Conservation (phyloP, 2,888 invertebrate genomes). For the Chalcosyrphus nemorum region DNA sequence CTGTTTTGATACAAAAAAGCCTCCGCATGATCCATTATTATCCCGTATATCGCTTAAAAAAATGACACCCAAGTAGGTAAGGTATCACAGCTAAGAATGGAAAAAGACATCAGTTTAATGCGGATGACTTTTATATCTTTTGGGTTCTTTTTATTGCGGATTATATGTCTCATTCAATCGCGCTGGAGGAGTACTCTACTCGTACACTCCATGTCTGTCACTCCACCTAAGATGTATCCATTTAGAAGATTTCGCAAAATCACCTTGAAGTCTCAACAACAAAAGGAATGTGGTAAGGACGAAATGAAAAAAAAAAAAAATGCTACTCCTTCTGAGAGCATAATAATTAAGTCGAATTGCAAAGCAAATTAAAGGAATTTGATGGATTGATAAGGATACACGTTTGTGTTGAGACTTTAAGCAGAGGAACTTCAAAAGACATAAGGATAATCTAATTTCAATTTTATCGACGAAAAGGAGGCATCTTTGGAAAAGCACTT, state of each 20-base stretch:
- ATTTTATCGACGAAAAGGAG: background rate
- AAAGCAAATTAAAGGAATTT: constrained; percentile 1
- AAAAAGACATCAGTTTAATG: constrained; percentile 27
- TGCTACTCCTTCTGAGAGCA: background rate
- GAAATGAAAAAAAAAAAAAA: background rate
- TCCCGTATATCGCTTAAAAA: constrained; percentile 33
- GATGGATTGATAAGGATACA: background rate
- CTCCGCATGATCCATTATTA: constrained; percentile 55
- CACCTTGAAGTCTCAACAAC: constrained; percentile 28
- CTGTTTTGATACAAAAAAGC: constrained; percentile 21
- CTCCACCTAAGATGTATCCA: constrained; percentile 23
- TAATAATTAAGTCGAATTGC: constrained; percentile 42
- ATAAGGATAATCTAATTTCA: background rate
- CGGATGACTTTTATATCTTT: constrained; percentile 50
- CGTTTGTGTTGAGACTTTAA: background rate
- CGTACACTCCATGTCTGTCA: constrained; percentile 15
- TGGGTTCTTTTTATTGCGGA: constrained; percentile 40
- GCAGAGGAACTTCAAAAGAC: constrained; percentile 17
- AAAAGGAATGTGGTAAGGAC: constrained; percentile 26
- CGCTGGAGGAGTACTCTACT: background rate
- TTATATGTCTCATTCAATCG: constrained; percentile 50
- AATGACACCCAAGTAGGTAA: constrained; percentile 2
- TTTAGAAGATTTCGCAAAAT: constrained; percentile 19
- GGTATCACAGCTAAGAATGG: constrained; percentile 3
- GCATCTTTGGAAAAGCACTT: background rate